These are phyloP conservation scores for Anabacerthia variegaticeps DNA, from an alignment of 2,797 vertebrate genomes.

Conservation along the genomic window DNA sequence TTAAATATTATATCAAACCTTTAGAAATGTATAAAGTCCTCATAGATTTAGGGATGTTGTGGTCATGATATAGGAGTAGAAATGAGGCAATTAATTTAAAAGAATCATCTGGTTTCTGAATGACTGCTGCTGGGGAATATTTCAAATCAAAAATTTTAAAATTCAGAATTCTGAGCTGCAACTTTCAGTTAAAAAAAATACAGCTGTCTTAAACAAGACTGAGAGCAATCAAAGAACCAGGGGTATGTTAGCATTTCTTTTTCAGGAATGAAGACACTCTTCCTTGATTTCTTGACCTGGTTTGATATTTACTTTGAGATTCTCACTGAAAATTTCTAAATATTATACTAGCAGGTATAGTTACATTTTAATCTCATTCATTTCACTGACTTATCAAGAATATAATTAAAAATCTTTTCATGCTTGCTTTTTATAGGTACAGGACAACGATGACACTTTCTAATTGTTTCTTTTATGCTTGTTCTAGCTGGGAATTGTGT, in stretches of 20 bases:
- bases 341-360: not conserved
- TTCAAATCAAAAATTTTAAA: not conserved
- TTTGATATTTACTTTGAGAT: conserved; percentile 48
- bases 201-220: not conserved
- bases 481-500: conserved; percentile 10
- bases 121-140: not conserved
- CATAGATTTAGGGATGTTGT: not conserved
- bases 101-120: not conserved
- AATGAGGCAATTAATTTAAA: not conserved
- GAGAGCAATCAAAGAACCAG: not conserved
- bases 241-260: not conserved
- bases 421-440: not conserved
- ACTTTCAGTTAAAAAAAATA: not conserved
- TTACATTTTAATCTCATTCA: not conserved
- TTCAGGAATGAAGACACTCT: not conserved
- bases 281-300: conserved; percentile 10
- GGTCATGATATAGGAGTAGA: not conserved
- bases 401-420: conserved; percentile 40
- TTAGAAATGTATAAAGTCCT: not conserved
- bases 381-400: not conserved
- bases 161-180: not conserved
- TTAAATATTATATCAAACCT: not conserved
- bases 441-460: conserved; percentile 47
- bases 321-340: conserved; percentile 14
- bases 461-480: conserved; percentile 59